Evolutionary conservation across 2,797 vertebrate genomes (phyloP).

Genomic region (Bufotes viridis): DNA sequence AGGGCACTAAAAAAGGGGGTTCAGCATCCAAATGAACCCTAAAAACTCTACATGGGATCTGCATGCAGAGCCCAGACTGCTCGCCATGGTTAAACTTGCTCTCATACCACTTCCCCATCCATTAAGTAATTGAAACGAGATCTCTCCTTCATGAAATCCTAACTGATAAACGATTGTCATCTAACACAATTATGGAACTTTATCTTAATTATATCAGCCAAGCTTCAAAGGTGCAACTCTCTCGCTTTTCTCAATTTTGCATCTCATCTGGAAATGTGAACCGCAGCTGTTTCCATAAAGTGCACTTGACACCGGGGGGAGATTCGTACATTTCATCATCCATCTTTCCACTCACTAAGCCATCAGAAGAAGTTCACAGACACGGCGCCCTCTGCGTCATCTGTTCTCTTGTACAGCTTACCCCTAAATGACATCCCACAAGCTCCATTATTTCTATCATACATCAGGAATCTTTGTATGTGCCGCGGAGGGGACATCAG

Average conservation of each 20-base stretch:
- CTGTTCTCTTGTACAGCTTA: conserved; percentile 17
- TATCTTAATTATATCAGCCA: conserved; percentile 49
- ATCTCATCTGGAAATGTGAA: conserved; percentile 52
- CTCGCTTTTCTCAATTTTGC: conserved; percentile 40
- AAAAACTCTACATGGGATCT: neutral
- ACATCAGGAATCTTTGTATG: conserved; percentile 26
- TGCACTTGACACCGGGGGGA: conserved; percentile 28
- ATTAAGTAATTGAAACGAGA: conserved; percentile 8
- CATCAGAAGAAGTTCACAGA: conserved; percentile 48
- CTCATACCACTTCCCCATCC: neutral
- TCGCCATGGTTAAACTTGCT: neutral
- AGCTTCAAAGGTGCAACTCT: conserved; percentile 31
- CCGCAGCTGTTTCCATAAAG: conserved; percentile 26
- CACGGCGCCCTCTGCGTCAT: conserved; percentile 31
- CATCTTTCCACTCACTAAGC: conserved; percentile 50
- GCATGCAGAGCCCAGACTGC: neutral
- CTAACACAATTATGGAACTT: conserved; percentile 45
- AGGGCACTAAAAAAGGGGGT: too few species aligned
- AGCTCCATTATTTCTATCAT: conserved; percentile 45
- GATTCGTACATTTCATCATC: conserved; percentile 37
- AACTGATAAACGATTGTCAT: conserved; percentile 33
- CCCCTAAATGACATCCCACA: conserved; percentile 33
- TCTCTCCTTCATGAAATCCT: conserved; percentile 21
- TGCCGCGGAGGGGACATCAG: neutral
- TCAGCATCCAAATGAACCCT: neutral